Base-by-base conservation (phyloP, 1,140 invertebrate genomes). In the Leptestheria dahalacensis region DNA sequence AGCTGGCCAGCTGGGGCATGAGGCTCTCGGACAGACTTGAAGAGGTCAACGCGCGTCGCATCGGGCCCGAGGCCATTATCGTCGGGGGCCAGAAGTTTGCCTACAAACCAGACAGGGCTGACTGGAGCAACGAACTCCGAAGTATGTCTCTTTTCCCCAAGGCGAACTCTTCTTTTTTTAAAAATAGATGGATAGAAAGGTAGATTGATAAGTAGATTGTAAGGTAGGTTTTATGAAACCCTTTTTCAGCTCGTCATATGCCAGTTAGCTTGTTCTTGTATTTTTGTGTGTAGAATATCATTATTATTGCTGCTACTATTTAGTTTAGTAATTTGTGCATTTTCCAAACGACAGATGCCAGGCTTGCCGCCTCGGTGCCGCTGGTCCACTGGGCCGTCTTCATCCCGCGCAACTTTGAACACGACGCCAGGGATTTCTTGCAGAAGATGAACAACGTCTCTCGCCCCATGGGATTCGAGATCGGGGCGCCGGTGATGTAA, bases 41-140 rank as follows among this genome's bases (percentile, higher is more conserved):
- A 18, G 12, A 48, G 15, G n/a, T 64, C 18, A 51, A 63, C 11
- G 55, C 53, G 20, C 46, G 60, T 25, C 24, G 18, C n/a, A 41
- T 61, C 10, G 55, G 46, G 2, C 21, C 55, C 6, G 60, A 59
- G 47, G 29, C 18, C 4, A 61, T 48, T 9, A 24, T 48, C 41
- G 33, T 25, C 15, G 54, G 54, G n/a, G 61, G 69, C 4, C 53
- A 18, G 9, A 50, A 61, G 73, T 58, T 62, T 28, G 46, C 52
- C 10, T 64, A 20, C 4, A 51, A 64, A 0, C 64, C 62, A 1
- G 2, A 48, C 0, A 41, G 74, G 21, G 80, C 78, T 0, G 81
- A 85, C 47, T 87, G 84, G 83, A 81, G 81, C 0, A 71, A 67
- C n/a, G 69, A 74, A 1, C 71, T 86, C 50, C 68, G 79, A 50